phyloP scores from a whole-genome alignment of 92 coral and sea anemone genomes.

The Epizoanthus stellaris region DNA sequence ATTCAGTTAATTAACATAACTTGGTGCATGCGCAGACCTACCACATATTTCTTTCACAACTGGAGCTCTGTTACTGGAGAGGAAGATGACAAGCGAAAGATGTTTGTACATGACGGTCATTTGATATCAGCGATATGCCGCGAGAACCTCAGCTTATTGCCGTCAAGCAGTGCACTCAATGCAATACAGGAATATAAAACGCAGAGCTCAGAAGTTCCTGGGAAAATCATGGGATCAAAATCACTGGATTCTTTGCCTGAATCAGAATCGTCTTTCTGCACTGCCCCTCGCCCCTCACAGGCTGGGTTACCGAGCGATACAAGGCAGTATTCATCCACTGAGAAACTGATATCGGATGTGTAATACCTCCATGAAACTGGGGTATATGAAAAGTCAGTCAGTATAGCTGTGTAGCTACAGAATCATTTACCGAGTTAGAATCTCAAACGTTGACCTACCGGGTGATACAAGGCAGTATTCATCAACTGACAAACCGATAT shows the following conservation, averaged over 20 bases:
- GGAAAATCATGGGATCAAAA: neutral
- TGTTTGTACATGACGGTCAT: constrained; percentile 57
- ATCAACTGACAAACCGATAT: neutral
- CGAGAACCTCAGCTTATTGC: constrained; percentile 64
- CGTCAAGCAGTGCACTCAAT: constrained; percentile 34
- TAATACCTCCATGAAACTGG: neutral
- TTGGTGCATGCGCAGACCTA: constrained; percentile 70
- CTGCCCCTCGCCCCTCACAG: constrained; percentile 45
- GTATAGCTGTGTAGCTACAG: neutral
- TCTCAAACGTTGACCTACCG: constrained; percentile 27
- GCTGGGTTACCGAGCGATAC: constrained; percentile 22
- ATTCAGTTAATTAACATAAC: constrained; percentile 72
- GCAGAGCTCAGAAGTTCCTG: neutral
- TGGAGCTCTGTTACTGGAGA: constrained; percentile 27
- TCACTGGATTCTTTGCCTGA: constrained; percentile 29
- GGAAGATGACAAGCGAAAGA: neutral
- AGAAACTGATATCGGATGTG: constrained; percentile 23
- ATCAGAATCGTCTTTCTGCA: constrained; percentile 38
- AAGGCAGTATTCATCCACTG: neutral
- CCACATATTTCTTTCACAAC: constrained; percentile 63
- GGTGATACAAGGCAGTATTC: neutral
- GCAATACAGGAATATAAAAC: constrained; percentile 12
- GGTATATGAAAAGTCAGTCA: no score
- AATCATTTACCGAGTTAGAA: constrained; percentile 20
- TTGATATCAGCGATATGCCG: constrained; percentile 79